phyloP scores from a whole-genome alignment of 2,888 invertebrate genomes.

The Apamea monoglypha region DNA sequence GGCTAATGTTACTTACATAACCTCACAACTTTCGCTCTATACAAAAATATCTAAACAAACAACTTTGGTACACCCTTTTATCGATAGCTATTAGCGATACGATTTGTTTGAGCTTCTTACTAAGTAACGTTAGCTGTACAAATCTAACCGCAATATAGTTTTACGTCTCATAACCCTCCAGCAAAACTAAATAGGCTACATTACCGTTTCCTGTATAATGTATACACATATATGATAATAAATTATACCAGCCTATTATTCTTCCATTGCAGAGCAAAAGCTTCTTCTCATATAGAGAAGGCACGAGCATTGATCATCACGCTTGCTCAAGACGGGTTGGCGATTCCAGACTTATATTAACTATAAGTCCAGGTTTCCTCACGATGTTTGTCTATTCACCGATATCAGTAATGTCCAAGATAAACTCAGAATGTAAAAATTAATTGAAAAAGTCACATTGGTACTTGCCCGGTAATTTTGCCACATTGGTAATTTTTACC shows the following conservation, averaged over 20 bases:
- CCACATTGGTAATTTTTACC: too few relatives aligned
- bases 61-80: constrained; percentile 4
- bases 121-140: constrained; percentile 9
- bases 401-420: neutral
- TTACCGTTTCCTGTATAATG: constrained; percentile 38
- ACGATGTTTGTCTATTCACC: neutral
- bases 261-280: too few relatives aligned
- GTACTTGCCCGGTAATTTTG: neutral
- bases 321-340: too few relatives aligned
- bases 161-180: constrained; percentile 21
- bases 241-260: too few relatives aligned
- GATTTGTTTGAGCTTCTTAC: constrained; percentile 21
- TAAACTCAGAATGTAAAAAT: neutral
- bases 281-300: too few relatives aligned
- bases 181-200: constrained; percentile 25
- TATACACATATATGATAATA: too few relatives aligned
- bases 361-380: too few relatives aligned
- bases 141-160: constrained; percentile 19
- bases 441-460: neutral
- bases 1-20: constrained; percentile 5
- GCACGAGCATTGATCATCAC: too few relatives aligned
- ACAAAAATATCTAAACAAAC: neutral
- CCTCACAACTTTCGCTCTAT: neutral
- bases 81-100: constrained; percentile 14
- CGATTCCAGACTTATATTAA: too few relatives aligned